A percentile compares a stretch with the other conserved stretches of the same genome.
Conservation (phyloP, 1,140 invertebrate genomes). For the Leucophenga varia region DNA sequence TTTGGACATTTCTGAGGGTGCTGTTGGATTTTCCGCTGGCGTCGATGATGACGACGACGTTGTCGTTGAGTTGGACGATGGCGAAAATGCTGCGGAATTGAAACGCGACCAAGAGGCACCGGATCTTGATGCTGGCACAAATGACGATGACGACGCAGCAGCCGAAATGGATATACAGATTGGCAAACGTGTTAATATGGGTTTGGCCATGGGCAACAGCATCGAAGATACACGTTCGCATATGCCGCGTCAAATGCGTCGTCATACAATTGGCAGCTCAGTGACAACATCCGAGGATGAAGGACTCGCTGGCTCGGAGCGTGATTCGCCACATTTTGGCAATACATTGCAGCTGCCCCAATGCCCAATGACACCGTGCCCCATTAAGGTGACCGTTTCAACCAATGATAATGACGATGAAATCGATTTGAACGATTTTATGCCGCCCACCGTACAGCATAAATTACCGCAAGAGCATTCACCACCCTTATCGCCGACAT, state of each 20-base stretch:
- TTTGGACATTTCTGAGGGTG: no score
- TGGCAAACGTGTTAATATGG: constrained; percentile 27
- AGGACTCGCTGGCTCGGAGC: constrained; percentile 38
- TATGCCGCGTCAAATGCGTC: constrained; percentile 41
- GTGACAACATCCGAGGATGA: constrained; percentile 48
- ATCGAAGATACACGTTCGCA: constrained; percentile 42
- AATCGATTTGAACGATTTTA: no score
- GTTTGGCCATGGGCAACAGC: constrained; percentile 22
- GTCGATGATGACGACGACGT: constrained; percentile 61
- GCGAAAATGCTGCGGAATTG: constrained; percentile 18
- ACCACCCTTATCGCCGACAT: constrained; percentile 58
- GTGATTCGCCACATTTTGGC: constrained; percentile 47
- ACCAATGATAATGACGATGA: constrained; percentile 58
- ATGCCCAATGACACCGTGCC: constrained; percentile 52
- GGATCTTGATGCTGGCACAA: constrained; percentile 5
- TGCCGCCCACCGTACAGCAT: constrained; percentile 45
- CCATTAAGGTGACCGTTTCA: constrained; percentile 71
- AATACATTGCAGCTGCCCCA: constrained; percentile 42
- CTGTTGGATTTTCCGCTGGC: no score
- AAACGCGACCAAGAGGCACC: constrained; percentile 10
- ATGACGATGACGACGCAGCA: constrained; percentile 33
- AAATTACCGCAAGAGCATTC: constrained; percentile 47
- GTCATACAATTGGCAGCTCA: constrained; percentile 47
- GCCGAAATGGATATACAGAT: constrained; percentile 44
- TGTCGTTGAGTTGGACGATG: constrained; percentile 50